Conservation (phyloP, 2,888 invertebrate genomes). For the Hyposoter didymator region DNA sequence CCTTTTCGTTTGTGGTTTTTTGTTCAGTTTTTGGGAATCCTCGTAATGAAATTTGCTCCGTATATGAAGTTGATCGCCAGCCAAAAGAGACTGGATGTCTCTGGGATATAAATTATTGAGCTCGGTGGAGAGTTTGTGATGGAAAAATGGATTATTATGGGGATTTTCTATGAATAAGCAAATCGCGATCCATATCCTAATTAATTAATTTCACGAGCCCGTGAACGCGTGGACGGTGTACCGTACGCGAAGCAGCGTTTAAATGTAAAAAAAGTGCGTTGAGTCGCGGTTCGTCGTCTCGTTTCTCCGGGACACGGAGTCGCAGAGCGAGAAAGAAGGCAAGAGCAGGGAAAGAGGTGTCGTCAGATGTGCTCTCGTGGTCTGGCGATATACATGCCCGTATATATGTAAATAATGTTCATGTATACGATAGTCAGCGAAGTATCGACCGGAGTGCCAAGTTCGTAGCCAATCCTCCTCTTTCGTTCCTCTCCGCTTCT, state of each 20-base stretch:
- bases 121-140: too few relatives aligned
- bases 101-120: too few relatives aligned
- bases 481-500: constrained; percentile 69
- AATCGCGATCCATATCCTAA: not conserved
- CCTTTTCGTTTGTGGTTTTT: not conserved
- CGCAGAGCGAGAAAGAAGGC: constrained; percentile 39
- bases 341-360: constrained; percentile 74
- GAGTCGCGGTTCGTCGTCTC: not conserved
- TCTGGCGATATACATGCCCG: constrained; percentile 67
- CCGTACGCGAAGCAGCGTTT: not conserved
- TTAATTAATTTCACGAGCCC: not conserved
- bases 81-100: not conserved
- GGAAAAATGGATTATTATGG: too few relatives aligned
- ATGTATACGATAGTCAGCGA: constrained; percentile 69
- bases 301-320: constrained; percentile 49
- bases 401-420: constrained; percentile 69
- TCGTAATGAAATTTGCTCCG: not conserved
- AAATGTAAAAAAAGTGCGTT: not conserved
- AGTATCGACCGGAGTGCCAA: constrained; percentile 84
- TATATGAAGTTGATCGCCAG: not conserved
- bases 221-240: not conserved
- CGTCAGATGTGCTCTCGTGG: constrained; percentile 74
- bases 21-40: not conserved
- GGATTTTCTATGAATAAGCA: not conserved
- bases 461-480: constrained; percentile 83